Evolutionary conservation across 1,140 invertebrate species (phyloP), one percentile per base, ranked within the genome.

Genomic region (Gerris buenoi): DNA sequence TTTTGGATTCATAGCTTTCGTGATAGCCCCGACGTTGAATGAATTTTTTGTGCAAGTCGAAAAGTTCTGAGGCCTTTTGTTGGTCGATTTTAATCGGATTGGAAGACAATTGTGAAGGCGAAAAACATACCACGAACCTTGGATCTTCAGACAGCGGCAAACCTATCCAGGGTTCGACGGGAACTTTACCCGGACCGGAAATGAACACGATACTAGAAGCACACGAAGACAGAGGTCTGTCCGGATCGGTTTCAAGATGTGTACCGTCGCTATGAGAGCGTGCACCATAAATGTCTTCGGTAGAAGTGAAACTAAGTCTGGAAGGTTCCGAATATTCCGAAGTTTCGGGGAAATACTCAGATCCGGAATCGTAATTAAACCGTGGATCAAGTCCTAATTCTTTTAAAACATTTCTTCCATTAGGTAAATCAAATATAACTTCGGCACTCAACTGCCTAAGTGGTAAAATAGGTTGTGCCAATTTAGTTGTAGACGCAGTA

Each of bases 41-140:
- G 72, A 84, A 87, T 72, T 88, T 88, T 56, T 79, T 79, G 71
- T 88, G 86, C 46, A 85, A 80, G 70, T 88, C 85, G 15, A 87
- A 75, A 56, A 88, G 75, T 67, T 83, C 81, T 70, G 83, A 83
- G 0, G 79, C 80, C 71, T 80, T 78, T 67, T 80, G 77, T 56
- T 74, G 76, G 29, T 75, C 78, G 29, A 73, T 71, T 0, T 79
- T 72, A 15, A 79, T 74, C 2, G 76, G 76, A 63, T 79, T 78
- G 23, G 77, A 79, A 70, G 75, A 64, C 71, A 84, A 84, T 72
- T 89, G 87, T 0, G 83, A 84, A 0, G 88, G 88, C 0, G 87
- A 89, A 13, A 89, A 76, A 73, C 85, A 88, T 0, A 88, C 78
- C 28, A 88, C 75, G 1, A 86, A 29, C 65, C 78, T 78, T 0